These are phyloP conservation scores for Neogobius melanostomus DNA, from an alignment of 2,113 vertebrate genomes.

Conservation along the genomic window DNA sequence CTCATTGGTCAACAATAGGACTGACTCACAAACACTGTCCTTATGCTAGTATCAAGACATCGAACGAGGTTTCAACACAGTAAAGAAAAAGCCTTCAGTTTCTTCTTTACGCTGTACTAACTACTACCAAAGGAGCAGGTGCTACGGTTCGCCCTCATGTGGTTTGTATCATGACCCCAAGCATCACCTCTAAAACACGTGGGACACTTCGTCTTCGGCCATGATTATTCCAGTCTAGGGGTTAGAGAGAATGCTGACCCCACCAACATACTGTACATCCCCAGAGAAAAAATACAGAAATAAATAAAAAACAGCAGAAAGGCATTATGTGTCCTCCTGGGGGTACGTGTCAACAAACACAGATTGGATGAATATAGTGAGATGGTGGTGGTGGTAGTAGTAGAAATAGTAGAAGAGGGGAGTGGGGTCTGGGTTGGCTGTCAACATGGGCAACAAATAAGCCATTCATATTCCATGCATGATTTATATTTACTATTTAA, in stretches of 20 bases:
- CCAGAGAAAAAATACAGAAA: no score
- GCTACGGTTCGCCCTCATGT: not conserved
- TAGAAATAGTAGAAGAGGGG: not conserved
- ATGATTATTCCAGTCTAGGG: slow-evolving; percentile 3
- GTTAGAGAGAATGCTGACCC: not conserved
- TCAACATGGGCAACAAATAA: not conserved
- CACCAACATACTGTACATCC: not conserved
- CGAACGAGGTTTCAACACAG: no score
- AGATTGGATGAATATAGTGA: not conserved
- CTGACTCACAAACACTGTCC: no score
- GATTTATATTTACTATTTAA: not conserved
- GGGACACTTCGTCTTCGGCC: not conserved
- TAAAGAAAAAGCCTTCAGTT: no score
- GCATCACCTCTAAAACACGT: slow-evolving; percentile 1
- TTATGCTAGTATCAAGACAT: no score
- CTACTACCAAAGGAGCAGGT: not conserved
- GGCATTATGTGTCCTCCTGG: no score
- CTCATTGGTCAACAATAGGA: no score
- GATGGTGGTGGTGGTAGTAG: not conserved
- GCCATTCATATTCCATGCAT: not conserved
- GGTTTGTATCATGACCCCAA: slow-evolving; percentile 17
- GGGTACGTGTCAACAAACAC: not conserved
- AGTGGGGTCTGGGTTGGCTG: not conserved
- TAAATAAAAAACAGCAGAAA: not conserved
- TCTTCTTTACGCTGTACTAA: no score